These are phyloP conservation scores for Synanthedon andrenaeformis DNA, from an alignment of 2,888 invertebrate species.

Conservation along the genomic window DNA sequence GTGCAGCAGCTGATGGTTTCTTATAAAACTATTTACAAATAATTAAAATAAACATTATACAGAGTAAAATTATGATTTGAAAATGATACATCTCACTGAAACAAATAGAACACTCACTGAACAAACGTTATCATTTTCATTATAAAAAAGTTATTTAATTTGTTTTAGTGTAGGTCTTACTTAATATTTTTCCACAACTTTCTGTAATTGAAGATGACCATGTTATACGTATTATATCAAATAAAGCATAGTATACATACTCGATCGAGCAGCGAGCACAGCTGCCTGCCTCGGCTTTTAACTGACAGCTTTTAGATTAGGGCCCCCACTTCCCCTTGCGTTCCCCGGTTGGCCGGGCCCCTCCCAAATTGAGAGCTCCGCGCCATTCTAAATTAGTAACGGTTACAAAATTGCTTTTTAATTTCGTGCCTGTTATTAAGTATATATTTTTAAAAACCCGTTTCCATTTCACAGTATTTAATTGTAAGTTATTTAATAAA, in stretches of 20 bases:
- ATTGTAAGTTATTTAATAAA: neutral
- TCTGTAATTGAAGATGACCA: too few relatives aligned
- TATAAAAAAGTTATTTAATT: too few relatives aligned
- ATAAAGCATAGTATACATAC: conserved; percentile 41
- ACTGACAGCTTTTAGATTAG: conserved; percentile 69
- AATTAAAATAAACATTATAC: too few relatives aligned
- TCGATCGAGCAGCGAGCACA: conserved; percentile 27
- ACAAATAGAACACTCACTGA: too few relatives aligned
- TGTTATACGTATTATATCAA: conserved; percentile 9
- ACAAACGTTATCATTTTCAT: too few relatives aligned
- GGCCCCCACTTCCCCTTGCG: conserved; percentile 29
- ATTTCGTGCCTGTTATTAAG: conserved; percentile 58
- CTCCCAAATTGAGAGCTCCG: conserved; percentile 59
- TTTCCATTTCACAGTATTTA: conserved; percentile 15
- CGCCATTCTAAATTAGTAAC: conserved; percentile 63
- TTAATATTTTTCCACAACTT: too few relatives aligned
- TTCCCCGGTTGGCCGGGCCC: conserved; percentile 24
- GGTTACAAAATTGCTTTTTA: conserved; percentile 68
- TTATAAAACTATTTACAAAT: too few relatives aligned
- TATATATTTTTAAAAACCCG: conserved; percentile 28
- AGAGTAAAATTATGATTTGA: too few relatives aligned
- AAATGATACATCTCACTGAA: too few relatives aligned
- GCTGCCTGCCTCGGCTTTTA: conserved; percentile 50
- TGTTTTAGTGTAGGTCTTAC: too few relatives aligned
- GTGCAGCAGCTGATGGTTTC: too few relatives aligned